Percentiles rank a stretch among this genome's conserved stretches.
phyloP scores from a whole-genome alignment of 2,113 vertebrate genomes.

The Lota lota region DNA sequence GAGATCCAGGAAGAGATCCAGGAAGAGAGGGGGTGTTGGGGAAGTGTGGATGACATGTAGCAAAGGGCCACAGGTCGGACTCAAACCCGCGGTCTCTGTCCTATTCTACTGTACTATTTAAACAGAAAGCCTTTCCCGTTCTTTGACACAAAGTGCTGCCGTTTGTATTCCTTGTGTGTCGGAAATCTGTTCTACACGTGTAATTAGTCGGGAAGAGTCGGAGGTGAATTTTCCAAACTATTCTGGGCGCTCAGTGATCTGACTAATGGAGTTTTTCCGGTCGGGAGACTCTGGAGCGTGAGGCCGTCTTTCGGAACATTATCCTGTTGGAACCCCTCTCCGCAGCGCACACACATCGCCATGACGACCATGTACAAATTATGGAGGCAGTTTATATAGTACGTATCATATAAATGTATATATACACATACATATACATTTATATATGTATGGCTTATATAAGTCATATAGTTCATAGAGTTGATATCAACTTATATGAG shows the following conservation, averaged over 20 bases:
- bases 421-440: too few species aligned
- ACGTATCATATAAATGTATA: too few species aligned
- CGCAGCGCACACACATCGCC: too few species aligned
- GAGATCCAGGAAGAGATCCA: too few species aligned
- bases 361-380: too few species aligned
- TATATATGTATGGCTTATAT: neutral
- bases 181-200: conserved; percentile 69
- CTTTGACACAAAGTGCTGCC: conserved; percentile 63
- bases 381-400: too few species aligned
- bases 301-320: conserved; percentile 70
- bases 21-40: too few species aligned
- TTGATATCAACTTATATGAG: too few species aligned
- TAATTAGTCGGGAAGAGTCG: conserved; percentile 77
- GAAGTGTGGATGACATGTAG: too few species aligned
- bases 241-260: conserved; percentile 81
- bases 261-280: conserved; percentile 81
- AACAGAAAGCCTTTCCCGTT: conserved; percentile 32
- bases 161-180: conserved; percentile 50
- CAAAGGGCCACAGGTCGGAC: too few species aligned
- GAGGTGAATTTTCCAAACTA: conserved; percentile 75
- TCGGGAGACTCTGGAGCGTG: conserved; percentile 71
- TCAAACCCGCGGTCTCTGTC: too few species aligned
- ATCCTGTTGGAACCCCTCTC: conserved; percentile 71
- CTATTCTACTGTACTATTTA: conserved; percentile 18
- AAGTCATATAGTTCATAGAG: conserved; percentile 60